A percentile compares a stretch with the other conserved stretches of the same genome.
Evolutionary conservation across 2,888 invertebrate species (phyloP).

Genomic region (Chymomyza fuscimana): DNA sequence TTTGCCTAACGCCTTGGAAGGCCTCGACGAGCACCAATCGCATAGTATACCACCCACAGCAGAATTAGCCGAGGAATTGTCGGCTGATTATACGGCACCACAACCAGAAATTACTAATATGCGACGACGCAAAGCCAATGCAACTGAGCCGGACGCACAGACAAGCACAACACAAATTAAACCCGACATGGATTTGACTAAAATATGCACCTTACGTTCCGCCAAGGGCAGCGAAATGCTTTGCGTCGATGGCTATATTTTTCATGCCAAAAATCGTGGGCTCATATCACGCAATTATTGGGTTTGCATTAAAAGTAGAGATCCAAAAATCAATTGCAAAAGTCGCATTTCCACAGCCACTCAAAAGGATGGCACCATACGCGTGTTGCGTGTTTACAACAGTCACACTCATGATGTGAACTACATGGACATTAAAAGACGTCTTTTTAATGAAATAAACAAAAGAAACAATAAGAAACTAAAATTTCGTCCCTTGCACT

Average conservation of each 20-base stretch:
- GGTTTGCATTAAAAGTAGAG: conserved; percentile 75
- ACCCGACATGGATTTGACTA: conserved; percentile 65
- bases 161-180: neutral
- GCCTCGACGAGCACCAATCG: conserved; percentile 2
- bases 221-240: conserved; percentile 76
- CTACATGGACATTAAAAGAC: conserved; percentile 72
- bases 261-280: conserved; percentile 70
- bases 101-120: conserved; percentile 58
- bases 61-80: neutral
- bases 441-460: conserved; percentile 71
- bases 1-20: conserved; percentile 38
- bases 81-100: conserved; percentile 19
- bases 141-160: neutral
- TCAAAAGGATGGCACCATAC: conserved; percentile 63
- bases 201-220: conserved; percentile 73
- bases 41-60: conserved; percentile 13
- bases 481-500: conserved; percentile 63
- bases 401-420: conserved; percentile 67
- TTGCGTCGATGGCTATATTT: conserved; percentile 75
- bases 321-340: conserved; percentile 68
- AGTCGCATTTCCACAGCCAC: conserved; percentile 73
- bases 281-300: conserved; percentile 72
- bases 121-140: conserved; percentile 24
- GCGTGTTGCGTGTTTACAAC: conserved; percentile 69
- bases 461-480: conserved; percentile 62